Evolutionary conservation across 2,113 vertebrate genomes (phyloP).

Genomic region (Gymnarchus niloticus): DNA sequence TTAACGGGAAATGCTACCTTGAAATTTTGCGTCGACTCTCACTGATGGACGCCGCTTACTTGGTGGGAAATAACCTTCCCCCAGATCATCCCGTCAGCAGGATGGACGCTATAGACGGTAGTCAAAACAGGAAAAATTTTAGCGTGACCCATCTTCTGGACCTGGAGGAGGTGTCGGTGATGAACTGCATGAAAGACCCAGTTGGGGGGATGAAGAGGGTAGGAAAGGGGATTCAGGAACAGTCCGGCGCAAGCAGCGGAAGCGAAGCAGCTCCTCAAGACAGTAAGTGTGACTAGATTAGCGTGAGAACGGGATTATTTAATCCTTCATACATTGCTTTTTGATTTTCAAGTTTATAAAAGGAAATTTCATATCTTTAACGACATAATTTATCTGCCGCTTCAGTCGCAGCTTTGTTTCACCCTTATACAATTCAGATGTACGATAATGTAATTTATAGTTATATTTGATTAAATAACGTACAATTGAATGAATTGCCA

Average conservation of each 20-base stretch:
- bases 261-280: slow-evolving; percentile 69
- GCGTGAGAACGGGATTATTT: not conserved
- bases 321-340: not conserved
- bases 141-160: slow-evolving; percentile 73
- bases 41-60: slow-evolving; percentile 58
- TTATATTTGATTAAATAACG: not conserved
- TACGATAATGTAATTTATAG: not conserved
- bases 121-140: slow-evolving; percentile 71
- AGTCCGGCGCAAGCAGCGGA: slow-evolving; percentile 70
- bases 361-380: not conserved
- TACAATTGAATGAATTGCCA: no score
- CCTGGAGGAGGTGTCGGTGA: slow-evolving; percentile 65
- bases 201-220: slow-evolving; percentile 47
- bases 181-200: slow-evolving; percentile 53
- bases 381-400: not conserved
- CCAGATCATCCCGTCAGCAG: slow-evolving; percentile 49
- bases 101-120: slow-evolving; percentile 59
- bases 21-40: not conserved
- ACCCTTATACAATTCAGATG: not conserved
- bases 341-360: no score
- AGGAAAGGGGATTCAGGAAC: slow-evolving; percentile 55
- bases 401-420: not conserved
- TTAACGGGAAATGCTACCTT: not conserved
- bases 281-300: slow-evolving; percentile 52
- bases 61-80: slow-evolving; percentile 59